These are phyloP conservation scores for Dasypus novemcinctus DNA, from an alignment of 2,113 vertebrate genomes.

Conservation along the genomic window DNA sequence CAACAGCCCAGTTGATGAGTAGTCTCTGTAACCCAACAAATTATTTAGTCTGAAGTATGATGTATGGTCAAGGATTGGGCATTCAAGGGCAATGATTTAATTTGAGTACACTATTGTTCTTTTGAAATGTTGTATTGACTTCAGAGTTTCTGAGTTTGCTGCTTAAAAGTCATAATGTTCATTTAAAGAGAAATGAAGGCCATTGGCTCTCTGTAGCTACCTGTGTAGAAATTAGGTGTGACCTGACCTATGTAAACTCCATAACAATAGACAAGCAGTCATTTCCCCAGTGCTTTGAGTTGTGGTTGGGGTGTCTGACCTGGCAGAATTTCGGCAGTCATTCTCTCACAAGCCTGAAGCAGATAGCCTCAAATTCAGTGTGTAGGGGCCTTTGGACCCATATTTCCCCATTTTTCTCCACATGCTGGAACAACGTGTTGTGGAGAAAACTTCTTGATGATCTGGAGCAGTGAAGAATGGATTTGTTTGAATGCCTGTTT, in stretches of 20 bases:
- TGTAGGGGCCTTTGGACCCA: not conserved
- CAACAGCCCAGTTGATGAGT: not conserved
- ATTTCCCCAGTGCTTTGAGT: not conserved
- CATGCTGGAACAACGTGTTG: accelerated
- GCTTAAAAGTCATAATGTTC: constrained; percentile 27
- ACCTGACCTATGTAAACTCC: not conserved
- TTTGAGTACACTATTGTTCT: not conserved
- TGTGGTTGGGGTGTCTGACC: not conserved
- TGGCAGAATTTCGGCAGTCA: not conserved
- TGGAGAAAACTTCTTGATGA: not conserved
- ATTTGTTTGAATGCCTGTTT: not conserved
- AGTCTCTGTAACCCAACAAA: not conserved
- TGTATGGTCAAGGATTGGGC: not conserved
- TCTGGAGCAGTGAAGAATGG: not conserved
- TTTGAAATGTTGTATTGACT: constrained; percentile 25
- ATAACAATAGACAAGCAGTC: not conserved
- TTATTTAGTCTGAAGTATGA: not conserved
- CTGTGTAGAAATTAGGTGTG: not conserved
- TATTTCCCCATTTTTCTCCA: not conserved
- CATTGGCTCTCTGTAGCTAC: not conserved
- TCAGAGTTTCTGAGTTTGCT: not conserved
- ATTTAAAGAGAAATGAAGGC: not conserved
- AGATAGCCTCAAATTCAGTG: not conserved
- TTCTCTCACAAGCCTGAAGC: not conserved
- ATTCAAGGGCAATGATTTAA: not conserved